These are phyloP conservation scores for Oceanodroma leucorhoa DNA, from an alignment of 2,797 vertebrate genomes.

Conservation along the genomic window DNA sequence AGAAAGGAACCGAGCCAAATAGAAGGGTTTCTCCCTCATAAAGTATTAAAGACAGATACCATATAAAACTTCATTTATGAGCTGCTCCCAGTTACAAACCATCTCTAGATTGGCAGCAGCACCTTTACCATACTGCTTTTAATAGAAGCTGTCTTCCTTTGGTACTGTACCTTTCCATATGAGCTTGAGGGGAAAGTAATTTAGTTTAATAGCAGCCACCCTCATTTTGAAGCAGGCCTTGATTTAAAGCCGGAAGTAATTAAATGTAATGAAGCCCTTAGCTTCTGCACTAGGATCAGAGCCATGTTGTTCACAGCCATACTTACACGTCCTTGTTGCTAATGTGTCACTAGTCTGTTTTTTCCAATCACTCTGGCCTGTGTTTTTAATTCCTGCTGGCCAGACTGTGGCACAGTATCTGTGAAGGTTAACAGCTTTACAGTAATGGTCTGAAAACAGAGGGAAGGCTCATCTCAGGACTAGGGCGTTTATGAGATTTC, in stretches of 20 bases:
- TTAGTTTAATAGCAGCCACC: slow-evolving; percentile 58
- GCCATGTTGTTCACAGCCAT: slow-evolving; percentile 6
- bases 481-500: neutral
- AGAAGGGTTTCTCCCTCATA: neutral
- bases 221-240: slow-evolving; percentile 57
- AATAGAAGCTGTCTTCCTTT: slow-evolving; percentile 29
- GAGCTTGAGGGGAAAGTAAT: slow-evolving; percentile 50
- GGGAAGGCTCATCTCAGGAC: neutral
- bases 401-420: neutral
- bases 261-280: slow-evolving; percentile 57
- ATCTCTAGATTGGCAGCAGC: slow-evolving; percentile 19
- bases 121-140: slow-evolving; percentile 29
- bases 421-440: neutral
- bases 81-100: slow-evolving; percentile 26
- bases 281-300: slow-evolving; percentile 48
- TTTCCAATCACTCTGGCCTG: neutral
- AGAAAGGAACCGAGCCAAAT: neutral
- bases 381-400: neutral
- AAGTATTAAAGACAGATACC: slow-evolving; percentile 12
- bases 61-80: slow-evolving; percentile 36
- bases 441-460: neutral
- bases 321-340: neutral
- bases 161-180: slow-evolving; percentile 46
- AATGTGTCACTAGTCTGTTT: slow-evolving; percentile 7
- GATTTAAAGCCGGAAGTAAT: slow-evolving; percentile 61